A percentile compares a stretch with the other conserved stretches of the same genome.
Conservation (phyloP, 2,888 invertebrate species). For the Idaea dimidiata region DNA sequence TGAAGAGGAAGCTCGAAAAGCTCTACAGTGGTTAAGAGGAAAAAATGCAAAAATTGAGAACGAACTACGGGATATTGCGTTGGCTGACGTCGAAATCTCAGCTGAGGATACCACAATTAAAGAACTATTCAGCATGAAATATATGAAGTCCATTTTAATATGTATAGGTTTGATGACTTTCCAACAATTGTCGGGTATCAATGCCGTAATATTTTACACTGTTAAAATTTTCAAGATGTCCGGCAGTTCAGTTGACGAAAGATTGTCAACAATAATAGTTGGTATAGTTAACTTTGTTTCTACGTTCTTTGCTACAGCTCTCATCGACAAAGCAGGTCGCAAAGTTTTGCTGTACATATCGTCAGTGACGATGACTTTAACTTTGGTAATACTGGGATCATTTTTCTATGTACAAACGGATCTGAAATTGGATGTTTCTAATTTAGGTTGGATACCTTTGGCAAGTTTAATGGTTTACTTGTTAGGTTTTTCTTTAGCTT, state of each 20-base stretch:
- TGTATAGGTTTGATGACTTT: slow-evolving; percentile 95
- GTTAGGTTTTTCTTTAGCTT: slow-evolving; percentile 91
- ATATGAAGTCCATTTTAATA: slow-evolving; percentile 90
- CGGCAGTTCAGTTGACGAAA: slow-evolving; percentile 89
- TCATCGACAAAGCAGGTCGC: slow-evolving; percentile 94
- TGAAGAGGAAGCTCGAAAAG: slow-evolving; percentile 87
- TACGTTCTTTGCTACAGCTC: slow-evolving; percentile 90
- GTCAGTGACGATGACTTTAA: slow-evolving; percentile 88
- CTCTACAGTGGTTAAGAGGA: slow-evolving; percentile 92
- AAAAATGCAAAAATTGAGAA: slow-evolving; percentile 87
- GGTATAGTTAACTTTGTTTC: slow-evolving; percentile 95
- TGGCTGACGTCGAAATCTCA: slow-evolving; percentile 85
- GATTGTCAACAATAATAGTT: slow-evolving; percentile 91
- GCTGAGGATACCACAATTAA: slow-evolving; percentile 81
- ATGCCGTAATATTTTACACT: slow-evolving; percentile 97
- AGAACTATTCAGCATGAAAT: slow-evolving; percentile 86
- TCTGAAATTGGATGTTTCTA: slow-evolving; percentile 72
- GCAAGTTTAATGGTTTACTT: slow-evolving; percentile 90
- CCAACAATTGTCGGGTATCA: slow-evolving; percentile 97
- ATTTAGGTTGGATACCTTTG: slow-evolving; percentile 89
- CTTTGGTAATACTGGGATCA: slow-evolving; percentile 85
- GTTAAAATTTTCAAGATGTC: slow-evolving; percentile 93
- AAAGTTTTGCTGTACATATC: slow-evolving; percentile 93
- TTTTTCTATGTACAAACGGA: slow-evolving; percentile 86
- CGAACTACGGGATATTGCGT: slow-evolving; percentile 88